Evolutionary conservation across 1,140 invertebrate genomes (phyloP), one percentile per base, ranked within the genome.

Genomic region (Amphibalanus amphitrite): DNA sequence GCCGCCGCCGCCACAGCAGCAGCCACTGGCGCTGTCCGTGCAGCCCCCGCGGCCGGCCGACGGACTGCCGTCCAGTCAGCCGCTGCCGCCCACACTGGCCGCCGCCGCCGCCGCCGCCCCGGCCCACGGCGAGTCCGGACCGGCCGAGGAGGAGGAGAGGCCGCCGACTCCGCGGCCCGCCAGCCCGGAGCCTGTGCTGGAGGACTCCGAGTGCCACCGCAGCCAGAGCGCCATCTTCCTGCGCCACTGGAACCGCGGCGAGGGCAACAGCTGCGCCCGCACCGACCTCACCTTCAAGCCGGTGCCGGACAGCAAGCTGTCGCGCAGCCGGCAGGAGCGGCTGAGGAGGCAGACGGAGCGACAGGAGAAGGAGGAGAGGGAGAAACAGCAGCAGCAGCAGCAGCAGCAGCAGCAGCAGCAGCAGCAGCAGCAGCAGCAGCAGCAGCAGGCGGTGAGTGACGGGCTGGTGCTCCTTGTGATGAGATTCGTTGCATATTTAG

Each of bases 231-330:
- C 94, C 71, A 95, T 97, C 83, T 97, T 98, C 81, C 82, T 97
- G 67, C 86, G 93, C 10, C 92, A 97, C 79, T 95, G 94, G 88
- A 95, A 96, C 82, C 87, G 95, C 68, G 95, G 95, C 1, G 93
- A 97, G 76, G 92, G 90, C 76, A 97, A 96, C 79, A 96, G 93
- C 1, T 98, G 95, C 80, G 92, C 92, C 0, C 83, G 95, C 71
- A 97, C 94, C 64, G 95, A 97, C 85, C 82, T 97, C 29, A 92
- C 92, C 73, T 97, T 98, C 79, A 95, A 95, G 82, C 94, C 95
- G 3, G 91, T 94, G n/a, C 92, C 94, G 10, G 93, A 96, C 77
- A 94, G 92, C 0, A 94, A 94, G 80, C 81, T 97, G 67, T 92
- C 92, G 15, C 84, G 92, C 29, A 97, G 94, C 79, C 84, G 93